Evolutionary conservation across 2,113 vertebrate genomes (phyloP).

Genomic region (Regulus satrapa): DNA sequence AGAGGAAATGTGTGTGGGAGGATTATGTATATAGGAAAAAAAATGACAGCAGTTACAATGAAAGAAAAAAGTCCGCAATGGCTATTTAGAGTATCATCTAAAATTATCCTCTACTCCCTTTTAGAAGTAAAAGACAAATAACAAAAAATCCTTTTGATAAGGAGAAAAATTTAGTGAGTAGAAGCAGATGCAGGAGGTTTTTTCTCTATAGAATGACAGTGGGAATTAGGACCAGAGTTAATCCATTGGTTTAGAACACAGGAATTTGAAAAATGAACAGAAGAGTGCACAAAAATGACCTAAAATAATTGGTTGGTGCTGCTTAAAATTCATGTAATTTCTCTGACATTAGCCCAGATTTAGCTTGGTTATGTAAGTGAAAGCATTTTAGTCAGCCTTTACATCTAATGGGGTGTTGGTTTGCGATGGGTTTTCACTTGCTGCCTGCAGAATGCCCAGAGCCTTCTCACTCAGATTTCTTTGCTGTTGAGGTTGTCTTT

Average conservation of each 20-base stretch:
- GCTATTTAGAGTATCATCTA: neutral
- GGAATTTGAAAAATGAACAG: neutral
- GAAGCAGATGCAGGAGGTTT: neutral
- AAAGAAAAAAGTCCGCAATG: neutral
- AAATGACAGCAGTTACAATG: neutral
- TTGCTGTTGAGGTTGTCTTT: neutral
- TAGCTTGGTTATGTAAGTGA: neutral
- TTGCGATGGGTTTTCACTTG: neutral
- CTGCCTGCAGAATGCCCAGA: neutral
- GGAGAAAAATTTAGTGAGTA: neutral
- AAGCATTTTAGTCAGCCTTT: neutral
- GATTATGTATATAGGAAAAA: neutral
- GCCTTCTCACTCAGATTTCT: neutral
- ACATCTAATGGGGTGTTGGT: neutral
- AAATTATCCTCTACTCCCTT: too few species aligned
- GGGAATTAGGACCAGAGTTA: neutral
- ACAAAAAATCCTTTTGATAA: neutral
- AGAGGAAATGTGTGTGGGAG: neutral
- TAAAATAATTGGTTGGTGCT: neutral
- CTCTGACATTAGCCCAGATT: neutral
- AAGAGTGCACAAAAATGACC: neutral
- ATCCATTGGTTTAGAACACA: neutral
- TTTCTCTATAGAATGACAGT: neutral
- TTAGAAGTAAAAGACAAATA: neutral
- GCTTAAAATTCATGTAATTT: neutral